Evolutionary conservation across 1,140 invertebrate genomes (phyloP).

Genomic region (Dermatophagoides farinae): DNA sequence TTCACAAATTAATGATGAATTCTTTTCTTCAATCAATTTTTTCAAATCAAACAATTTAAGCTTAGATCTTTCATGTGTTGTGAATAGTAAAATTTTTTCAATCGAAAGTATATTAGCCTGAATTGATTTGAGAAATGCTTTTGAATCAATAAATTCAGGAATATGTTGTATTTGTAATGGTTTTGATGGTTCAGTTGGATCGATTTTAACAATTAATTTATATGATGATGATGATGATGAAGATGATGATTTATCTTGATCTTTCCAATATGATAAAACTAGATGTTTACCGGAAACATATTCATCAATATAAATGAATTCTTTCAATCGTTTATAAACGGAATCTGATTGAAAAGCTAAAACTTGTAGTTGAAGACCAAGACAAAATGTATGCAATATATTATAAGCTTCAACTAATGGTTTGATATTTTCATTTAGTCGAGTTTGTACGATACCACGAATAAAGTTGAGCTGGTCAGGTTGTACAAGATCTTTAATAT

Average conservation of each 20-base stretch:
- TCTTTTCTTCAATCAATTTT: slow-evolving; percentile 41
- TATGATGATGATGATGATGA: slow-evolving; percentile 35
- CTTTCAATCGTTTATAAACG: slow-evolving; percentile 63
- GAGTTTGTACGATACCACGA: slow-evolving; percentile 67
- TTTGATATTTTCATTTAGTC: slow-evolving; percentile 56
- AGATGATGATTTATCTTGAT: slow-evolving; percentile 12
- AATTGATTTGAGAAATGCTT: slow-evolving; percentile 30
- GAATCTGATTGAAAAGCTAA: slow-evolving; percentile 81
- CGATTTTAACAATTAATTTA: slow-evolving; percentile 65
- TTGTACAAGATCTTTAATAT: slow-evolving; percentile 52
- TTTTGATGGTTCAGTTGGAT: slow-evolving; percentile 52
- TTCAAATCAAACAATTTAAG: slow-evolving; percentile 60
- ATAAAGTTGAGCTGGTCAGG: slow-evolving; percentile 75
- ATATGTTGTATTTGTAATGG: slow-evolving; percentile 66
- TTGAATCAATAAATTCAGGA: slow-evolving; percentile 49
- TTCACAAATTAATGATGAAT: slow-evolving; percentile 42
- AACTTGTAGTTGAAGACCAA: slow-evolving; percentile 80
- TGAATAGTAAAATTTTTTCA: slow-evolving; percentile 87
- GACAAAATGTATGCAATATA: slow-evolving; percentile 72
- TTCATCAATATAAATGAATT: slow-evolving; percentile 76
- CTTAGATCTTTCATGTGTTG: slow-evolving; percentile 74
- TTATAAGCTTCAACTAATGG: slow-evolving; percentile 65
- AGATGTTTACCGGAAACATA: slow-evolving; percentile 70
- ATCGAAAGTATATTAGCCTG: slow-evolving; percentile 61
- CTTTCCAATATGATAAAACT: slow-evolving; percentile 82